These are phyloP conservation scores for Ophiothrix spiculata DNA, from an alignment of 35 echinoderm and acorn worm species.

Conservation along the genomic window DNA sequence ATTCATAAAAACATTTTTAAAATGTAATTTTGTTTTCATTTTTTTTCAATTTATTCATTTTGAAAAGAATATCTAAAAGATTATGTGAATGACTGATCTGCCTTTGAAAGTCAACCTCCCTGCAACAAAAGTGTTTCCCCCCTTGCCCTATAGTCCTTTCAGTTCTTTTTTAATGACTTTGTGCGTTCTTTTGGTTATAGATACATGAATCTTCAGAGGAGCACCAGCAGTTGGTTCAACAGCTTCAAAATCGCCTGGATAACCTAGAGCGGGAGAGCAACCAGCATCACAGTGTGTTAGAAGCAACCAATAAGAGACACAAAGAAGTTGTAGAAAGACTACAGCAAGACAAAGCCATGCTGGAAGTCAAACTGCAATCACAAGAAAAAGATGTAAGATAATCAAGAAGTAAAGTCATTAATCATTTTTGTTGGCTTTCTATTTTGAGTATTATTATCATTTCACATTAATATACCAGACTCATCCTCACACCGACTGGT, in stretches of 20 bases:
- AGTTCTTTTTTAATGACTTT: background rate
- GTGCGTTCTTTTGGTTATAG: conserved; percentile 41
- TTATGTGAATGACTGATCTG: too few species aligned
- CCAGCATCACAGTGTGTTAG: conserved; percentile 88
- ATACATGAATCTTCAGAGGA: conserved; percentile 68
- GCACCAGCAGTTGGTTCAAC: conserved; percentile 60
- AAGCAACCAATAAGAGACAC: conserved; percentile 60
- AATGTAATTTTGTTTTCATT: too few species aligned
- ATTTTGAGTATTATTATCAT: too few species aligned
- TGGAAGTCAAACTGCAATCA: conserved; percentile 86
- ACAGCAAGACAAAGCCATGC: conserved; percentile 88
- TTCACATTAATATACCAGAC: too few species aligned
- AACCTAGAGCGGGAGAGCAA: conserved; percentile 72
- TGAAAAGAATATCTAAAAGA: too few species aligned
- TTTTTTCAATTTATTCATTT: too few species aligned
- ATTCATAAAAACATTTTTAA: too few species aligned
- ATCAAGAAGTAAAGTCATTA: too few species aligned
- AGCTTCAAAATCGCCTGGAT: conserved; percentile 65
- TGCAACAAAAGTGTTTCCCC: too few species aligned
- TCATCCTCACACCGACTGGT: too few species aligned
- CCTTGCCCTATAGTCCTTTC: background rate
- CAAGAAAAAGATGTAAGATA: conserved; percentile 86
- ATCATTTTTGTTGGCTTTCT: too few species aligned
- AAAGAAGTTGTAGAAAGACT: conserved; percentile 86
- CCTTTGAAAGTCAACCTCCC: too few species aligned